Conservation (phyloP, 2,797 vertebrate species). For the Taenioides sp. region DNA sequence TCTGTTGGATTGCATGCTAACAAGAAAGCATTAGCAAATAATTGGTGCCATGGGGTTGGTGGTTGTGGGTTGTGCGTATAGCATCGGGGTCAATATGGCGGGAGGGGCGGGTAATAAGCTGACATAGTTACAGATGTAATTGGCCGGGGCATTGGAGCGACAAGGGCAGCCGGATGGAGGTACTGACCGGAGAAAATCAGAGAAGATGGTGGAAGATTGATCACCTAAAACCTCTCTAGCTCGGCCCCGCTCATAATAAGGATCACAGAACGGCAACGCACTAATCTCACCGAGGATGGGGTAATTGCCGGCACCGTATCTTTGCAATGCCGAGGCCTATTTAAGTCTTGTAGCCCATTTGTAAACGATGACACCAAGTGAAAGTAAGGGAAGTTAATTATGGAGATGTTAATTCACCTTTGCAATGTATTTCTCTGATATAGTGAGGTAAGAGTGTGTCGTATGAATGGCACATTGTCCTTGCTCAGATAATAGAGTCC, state of each 20-base stretch:
- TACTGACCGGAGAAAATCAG: conserved; percentile 79
- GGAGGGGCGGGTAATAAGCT: conserved; percentile 68
- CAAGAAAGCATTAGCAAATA: conserved; percentile 64
- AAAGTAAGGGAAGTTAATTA: conserved; percentile 45
- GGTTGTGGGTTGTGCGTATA: conserved; percentile 45
- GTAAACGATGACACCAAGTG: conserved; percentile 43
- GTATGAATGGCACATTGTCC: conserved; percentile 19
- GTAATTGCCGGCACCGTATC: conserved; percentile 64
- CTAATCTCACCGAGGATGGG: conserved; percentile 63
- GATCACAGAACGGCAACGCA: conserved; percentile 53
- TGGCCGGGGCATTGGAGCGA: conserved; percentile 72
- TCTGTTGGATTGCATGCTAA: conserved; percentile 45
- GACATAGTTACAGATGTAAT: conserved; percentile 72
- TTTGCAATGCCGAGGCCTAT: conserved; percentile 43
- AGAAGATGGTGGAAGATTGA: conserved; percentile 78
- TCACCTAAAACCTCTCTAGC: conserved; percentile 66
- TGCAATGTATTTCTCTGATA: conserved; percentile 39
- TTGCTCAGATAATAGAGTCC: too few species aligned
- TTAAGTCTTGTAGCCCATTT: conserved; percentile 56
- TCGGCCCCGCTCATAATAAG: conserved; percentile 58
- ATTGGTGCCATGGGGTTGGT: conserved; percentile 61
- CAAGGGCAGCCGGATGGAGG: conserved; percentile 75
- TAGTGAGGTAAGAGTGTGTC: conserved; percentile 2
- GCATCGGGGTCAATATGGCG: conserved; percentile 61
- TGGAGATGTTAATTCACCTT: conserved; percentile 38